Evolutionary conservation across 2,797 vertebrate genomes (phyloP), one percentile per base, ranked within the genome.

Genomic region (Arrhamphus sclerolepis): DNA sequence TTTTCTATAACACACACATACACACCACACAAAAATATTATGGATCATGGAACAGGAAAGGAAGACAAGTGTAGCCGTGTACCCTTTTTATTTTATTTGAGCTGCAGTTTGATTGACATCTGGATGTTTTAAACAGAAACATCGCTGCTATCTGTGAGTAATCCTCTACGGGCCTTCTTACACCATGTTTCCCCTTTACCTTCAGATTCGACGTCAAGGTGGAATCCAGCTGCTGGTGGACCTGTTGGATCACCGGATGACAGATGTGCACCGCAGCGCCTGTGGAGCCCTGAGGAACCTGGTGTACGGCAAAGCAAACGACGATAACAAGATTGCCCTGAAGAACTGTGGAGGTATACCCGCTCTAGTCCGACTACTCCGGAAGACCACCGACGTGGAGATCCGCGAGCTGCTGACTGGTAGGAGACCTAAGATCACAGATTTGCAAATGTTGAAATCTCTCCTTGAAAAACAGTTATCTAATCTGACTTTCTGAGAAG

Each of bases 321-420:
- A 98, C 1, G 97, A 98, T 87, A 99, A 99, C 91, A 99, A 99
- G 91, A 97, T 99, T 7, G 94, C 97, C 69, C 92, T 98, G 86
- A 98, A 98, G 85, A 98, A 98, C 91, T 98, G 96, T 18, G 97
- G 96, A 0, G 97, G 97, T 41, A 98, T 99, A 62, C 97, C 97
- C 0, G 96, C 96, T 8, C 90, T 99, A 78, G 97, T 98, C 66
- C 94, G 97, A 49, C 90, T 99, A 66, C 96, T 99, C 16, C 94
- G 97, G 56, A 99, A 99, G 89, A 95, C 96, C 46, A 93, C 95
- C 0, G 98, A 99, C 46, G 90, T 98, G 89, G 98, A 99, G 93
- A 98, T 98, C 84, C 91, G 96, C 82, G 98, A 99, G 89, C 92
- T 99, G 82, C 96, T 99, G 79, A 99, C 98, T 93, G 98, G 98